These are phyloP conservation scores for Bombus polaris DNA, from an alignment of 1,140 invertebrate genomes.

Conservation along the genomic window DNA sequence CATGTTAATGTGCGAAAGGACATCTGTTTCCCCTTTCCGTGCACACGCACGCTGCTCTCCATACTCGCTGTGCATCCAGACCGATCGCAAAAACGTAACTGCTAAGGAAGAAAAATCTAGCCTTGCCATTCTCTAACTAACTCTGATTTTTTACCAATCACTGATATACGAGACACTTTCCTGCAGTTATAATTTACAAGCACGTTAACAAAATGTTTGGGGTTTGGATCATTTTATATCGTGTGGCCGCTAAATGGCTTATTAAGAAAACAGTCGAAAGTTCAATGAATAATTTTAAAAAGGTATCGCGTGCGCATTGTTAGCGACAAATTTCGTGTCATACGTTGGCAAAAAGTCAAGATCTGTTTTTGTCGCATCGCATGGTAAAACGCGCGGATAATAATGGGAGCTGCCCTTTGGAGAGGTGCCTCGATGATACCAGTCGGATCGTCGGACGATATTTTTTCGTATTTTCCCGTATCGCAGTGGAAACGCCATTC, in stretches of 20 bases:
- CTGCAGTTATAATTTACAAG: too few species aligned
- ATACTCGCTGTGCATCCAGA: not conserved
- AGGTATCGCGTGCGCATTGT: not conserved
- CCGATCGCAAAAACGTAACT: constrained; percentile 11
- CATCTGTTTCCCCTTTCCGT: constrained; percentile 63
- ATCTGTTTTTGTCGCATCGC: not conserved
- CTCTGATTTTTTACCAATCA: not conserved
- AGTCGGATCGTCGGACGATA: not conserved
- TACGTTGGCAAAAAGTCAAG: not conserved
- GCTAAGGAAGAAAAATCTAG: not conserved
- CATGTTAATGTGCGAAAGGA: constrained; percentile 73
- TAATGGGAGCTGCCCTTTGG: not conserved
- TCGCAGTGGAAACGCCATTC: not conserved
- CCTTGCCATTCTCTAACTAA: not conserved
- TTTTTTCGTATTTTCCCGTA: not conserved
- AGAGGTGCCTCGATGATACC: not conserved
- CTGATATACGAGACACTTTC: too few species aligned
- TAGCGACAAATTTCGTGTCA: not conserved
- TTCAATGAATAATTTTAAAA: not conserved
- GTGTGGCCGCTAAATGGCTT: too few species aligned
- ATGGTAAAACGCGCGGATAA: not conserved
- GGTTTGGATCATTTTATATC: too few species aligned
- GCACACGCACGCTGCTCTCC: not conserved
- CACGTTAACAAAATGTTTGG: too few species aligned
- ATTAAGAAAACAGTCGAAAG: not conserved